Evolutionary conservation across 2,797 vertebrate genomes (phyloP).

Genomic region (Eupleurogrammus muticus): DNA sequence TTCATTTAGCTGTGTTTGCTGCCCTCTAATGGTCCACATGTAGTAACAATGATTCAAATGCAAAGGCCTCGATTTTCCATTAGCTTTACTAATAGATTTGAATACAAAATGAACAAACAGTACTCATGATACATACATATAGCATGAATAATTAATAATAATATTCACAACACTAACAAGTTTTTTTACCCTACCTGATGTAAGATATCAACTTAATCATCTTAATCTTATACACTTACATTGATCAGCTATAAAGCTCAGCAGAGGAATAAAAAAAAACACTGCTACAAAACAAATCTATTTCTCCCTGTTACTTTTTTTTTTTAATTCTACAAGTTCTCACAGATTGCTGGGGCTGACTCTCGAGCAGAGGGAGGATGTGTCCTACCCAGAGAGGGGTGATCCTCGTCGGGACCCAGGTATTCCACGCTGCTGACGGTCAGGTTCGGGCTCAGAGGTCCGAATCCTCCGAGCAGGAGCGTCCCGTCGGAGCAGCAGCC

Average conservation of each 20-base stretch:
- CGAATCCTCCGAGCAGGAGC: conserved; percentile 77
- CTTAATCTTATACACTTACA: background rate
- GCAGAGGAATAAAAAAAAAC: conserved; percentile 22
- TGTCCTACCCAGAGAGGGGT: conserved; percentile 71
- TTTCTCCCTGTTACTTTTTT: background rate
- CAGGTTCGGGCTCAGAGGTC: conserved; percentile 73
- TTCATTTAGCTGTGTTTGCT: conserved; percentile 54
- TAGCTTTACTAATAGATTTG: background rate
- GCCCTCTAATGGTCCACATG: conserved; percentile 66
- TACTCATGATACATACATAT: background rate
- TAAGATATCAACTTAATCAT: conserved; percentile 9
- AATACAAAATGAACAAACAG: background rate
- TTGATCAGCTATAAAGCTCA: conserved; percentile 8
- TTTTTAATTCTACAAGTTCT: background rate
- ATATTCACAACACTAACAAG: background rate
- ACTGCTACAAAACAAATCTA: background rate
- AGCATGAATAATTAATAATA: background rate
- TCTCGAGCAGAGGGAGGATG: background rate
- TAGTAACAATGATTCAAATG: background rate
- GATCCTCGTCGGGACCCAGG: conserved; percentile 83
- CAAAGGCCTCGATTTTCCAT: background rate
- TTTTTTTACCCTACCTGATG: background rate
- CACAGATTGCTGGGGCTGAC: conserved; percentile 19
- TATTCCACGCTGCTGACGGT: conserved; percentile 86
- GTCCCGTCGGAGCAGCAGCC: conserved; percentile 81